Base-by-base conservation (phyloP, 2,888 invertebrate species). In the Sepioteuthis lessoniana region DNA sequence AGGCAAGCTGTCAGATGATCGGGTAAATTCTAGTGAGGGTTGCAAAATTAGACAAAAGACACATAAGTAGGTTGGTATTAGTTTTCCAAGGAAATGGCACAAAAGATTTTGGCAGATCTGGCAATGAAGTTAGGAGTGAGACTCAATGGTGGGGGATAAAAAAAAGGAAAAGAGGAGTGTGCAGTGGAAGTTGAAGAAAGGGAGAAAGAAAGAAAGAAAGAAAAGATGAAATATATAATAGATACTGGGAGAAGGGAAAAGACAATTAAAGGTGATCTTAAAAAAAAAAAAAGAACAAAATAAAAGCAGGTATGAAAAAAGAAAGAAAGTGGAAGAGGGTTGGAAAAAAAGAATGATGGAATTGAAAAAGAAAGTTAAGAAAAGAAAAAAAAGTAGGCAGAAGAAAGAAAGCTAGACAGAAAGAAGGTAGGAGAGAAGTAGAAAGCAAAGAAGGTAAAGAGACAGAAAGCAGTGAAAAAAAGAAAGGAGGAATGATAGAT, bases 51-150 rank as follows among this genome's bases (percentile, higher is more conserved):
- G n/a, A 76, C 76, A 76, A 76, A 76, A 76, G 76, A n/a, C 76
- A 76, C 16, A 76, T 76, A 76, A 76, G 76, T 76, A 76, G 76
- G 76, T 76, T 76, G n/a, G 76, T 76, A 76, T 76, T 76, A 76
- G 76, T 76, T 76, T 76, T 35, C 76, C 76, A n/a, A 76, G n/a
- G 76, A 76, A 76, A n/a, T 35, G 35, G 76, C 76, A 76, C 76
- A 76, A 76, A n/a, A 76, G 76, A 76, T 76, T 76, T n/a, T 76
- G 76, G 35, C 76, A 76, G 76, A 76, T 76, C 35, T 76, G 76
- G n/a, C 76, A 76, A n/a, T 4, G n/a, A n/a, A 35, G 76, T 10
- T 10, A n/a, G 76, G 76, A 16, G n/a, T 16, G n/a, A 35, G n/a
- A 35, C n/a, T n/a, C 10, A n/a, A n/a, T 1, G 76, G 19, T 35